Evolutionary conservation across 2,113 vertebrate species (phyloP), one percentile per base, ranked within the genome.

Genomic region (Anguilla rostrata): DNA sequence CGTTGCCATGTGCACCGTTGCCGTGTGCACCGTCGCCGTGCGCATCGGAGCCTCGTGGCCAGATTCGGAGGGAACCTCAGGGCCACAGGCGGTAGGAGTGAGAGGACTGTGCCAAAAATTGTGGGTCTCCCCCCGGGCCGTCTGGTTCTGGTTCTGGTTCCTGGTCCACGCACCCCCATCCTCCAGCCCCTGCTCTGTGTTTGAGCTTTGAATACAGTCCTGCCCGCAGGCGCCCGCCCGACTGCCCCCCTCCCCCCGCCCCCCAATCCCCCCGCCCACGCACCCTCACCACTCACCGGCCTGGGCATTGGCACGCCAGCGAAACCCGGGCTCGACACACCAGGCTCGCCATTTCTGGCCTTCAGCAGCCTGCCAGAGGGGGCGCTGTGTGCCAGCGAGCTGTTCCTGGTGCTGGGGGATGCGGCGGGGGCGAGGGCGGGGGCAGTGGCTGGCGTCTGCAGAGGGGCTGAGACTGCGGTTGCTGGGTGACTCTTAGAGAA

Each of bases 401-500:
- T 43, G 78, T 49, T 20, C 6, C 39, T n/a, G 63, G 15, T 53
- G 75, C n/a, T 29, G 39, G 40, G 0, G 39, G 43, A n/a, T n/a
- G 20, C 0, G 46, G 26, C 82, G 53, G 20, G 84, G 43, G 84
- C 85, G 66, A 75, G 87, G 88, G 84, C 87, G 88, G 16, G 78
- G 87, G 0, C 86, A 57, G 40, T 90, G 89, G 90, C 87, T 1
- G 85, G 78, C 41, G 82, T 84, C 85, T 43, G 41, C 78, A 90
- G 90, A 90, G 79, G 41, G 91, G 91, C 89, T 92, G 91, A 90
- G 91, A 90, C 93, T 90, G 89, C 87, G 91, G 92, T 94, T 91
- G 93, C 95, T 94, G 93, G 95, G 93, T 94, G 95, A 94, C 92
- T 57, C 86, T 60, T 87, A 29, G 87, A 91, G 53, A 91, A 71